Conservation (phyloP, 2,888 invertebrate genomes). For the Serripes groenlandicus region DNA sequence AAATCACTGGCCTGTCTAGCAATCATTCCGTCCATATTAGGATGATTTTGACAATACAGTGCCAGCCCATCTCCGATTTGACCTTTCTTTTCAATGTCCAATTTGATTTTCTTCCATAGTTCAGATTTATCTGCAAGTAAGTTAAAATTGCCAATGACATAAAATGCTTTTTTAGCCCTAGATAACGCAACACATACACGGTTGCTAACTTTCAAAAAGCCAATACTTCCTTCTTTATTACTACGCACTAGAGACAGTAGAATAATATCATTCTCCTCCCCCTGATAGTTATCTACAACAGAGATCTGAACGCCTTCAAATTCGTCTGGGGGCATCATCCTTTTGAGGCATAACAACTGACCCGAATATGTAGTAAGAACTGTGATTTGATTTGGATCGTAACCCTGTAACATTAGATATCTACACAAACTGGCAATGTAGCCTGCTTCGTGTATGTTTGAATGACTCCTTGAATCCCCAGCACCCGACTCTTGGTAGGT, state of each 20-base stretch:
- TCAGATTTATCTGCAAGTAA: conserved; percentile 40
- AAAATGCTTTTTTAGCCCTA: conserved; percentile 83
- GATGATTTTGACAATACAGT: conserved; percentile 77
- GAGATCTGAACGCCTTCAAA: conserved; percentile 78
- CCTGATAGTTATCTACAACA: conserved; percentile 85
- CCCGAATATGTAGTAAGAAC: conserved; percentile 83
- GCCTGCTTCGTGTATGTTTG: conserved; percentile 81
- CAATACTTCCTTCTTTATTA: conserved; percentile 80
- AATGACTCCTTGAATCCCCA: conserved; percentile 77
- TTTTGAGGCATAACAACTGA: conserved; percentile 76
- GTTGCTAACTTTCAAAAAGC: conserved; percentile 81
- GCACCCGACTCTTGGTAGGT: conserved; percentile 71
- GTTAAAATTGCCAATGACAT: conserved; percentile 81
- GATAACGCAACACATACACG: conserved; percentile 84
- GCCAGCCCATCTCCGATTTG: conserved; percentile 55
- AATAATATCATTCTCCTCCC: conserved; percentile 86
- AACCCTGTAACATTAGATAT: conserved; percentile 81
- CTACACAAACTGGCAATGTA: conserved; percentile 75
- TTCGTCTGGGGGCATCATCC: conserved; percentile 73
- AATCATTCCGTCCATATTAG: conserved; percentile 39
- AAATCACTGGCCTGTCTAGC: conserved; percentile 63
- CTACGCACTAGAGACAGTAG: conserved; percentile 85
- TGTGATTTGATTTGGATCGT: conserved; percentile 77
- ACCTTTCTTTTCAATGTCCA: conserved; percentile 57
- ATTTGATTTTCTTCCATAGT: conserved; percentile 65